Percentiles rank a stretch among this genome's conserved stretches.
phyloP scores from a whole-genome alignment of 2,113 vertebrate species.

The Laterallus jamaicensis region DNA sequence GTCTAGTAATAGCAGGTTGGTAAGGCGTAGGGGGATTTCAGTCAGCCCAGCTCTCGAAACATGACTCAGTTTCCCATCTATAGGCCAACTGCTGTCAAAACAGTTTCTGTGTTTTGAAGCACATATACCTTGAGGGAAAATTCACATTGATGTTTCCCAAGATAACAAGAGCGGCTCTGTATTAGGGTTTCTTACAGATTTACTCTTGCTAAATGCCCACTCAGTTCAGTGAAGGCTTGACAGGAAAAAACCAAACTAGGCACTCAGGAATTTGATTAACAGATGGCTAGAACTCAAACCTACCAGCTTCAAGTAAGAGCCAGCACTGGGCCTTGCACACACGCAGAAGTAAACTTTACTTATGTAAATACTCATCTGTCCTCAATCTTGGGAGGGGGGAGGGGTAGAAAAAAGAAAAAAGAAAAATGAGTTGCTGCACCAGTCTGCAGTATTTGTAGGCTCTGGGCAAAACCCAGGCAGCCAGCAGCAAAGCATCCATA shows the following conservation, averaged over 20 bases:
- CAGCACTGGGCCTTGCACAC: not conserved
- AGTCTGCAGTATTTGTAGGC: not conserved
- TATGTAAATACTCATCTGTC: constrained; percentile 10
- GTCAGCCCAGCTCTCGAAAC: not conserved
- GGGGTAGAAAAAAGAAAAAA: not conserved
- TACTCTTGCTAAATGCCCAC: not conserved
- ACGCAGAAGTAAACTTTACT: not conserved
- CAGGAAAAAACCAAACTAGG: not conserved
- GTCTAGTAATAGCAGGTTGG: not conserved
- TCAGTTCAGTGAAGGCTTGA: constrained; percentile 10
- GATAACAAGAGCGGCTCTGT: constrained; percentile 14
- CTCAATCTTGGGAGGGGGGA: not conserved
- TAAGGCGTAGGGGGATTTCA: not conserved
- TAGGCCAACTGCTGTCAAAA: not conserved
- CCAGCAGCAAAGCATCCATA: not conserved
- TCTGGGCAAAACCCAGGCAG: not conserved
- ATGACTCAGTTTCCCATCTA: not conserved
- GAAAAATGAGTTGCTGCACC: not conserved
- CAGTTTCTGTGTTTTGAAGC: not conserved
- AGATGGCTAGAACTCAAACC: not conserved
- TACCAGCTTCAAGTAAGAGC: not conserved
- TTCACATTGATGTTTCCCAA: not conserved
- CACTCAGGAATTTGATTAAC: not conserved
- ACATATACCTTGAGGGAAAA: constrained; percentile 1
- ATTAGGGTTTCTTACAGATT: not conserved